These are phyloP conservation scores for Aphaenogaster ashmeadi DNA, from an alignment of 1,140 invertebrate genomes.

Conservation along the genomic window DNA sequence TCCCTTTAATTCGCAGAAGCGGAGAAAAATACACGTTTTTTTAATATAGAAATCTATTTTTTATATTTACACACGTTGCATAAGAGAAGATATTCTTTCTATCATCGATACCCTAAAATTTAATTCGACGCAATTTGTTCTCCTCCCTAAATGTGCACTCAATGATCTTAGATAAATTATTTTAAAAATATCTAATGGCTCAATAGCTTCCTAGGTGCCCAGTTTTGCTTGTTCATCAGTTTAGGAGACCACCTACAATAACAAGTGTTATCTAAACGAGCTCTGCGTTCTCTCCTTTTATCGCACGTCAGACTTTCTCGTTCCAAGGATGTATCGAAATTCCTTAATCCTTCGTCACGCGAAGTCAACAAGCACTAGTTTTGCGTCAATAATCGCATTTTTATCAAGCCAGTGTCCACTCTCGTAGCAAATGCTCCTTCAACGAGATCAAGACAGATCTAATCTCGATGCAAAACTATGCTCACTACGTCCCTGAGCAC, in stretches of 20 bases:
- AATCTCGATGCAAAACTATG: conserved; percentile 72
- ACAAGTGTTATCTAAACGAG: background rate
- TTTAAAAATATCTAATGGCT: background rate
- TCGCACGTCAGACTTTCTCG: conserved; percentile 2
- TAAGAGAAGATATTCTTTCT: background rate
- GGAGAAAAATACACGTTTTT: background rate
- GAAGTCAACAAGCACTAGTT: background rate
- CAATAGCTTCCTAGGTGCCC: background rate
- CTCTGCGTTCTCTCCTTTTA: background rate
- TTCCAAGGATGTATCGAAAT: conserved; percentile 37
- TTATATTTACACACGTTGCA: background rate
- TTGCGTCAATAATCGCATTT: conserved; percentile 65
- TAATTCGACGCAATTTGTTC: background rate
- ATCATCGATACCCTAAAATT: background rate
- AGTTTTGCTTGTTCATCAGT: background rate
- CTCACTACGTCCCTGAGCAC: conserved; percentile 62
- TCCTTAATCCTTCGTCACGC: background rate
- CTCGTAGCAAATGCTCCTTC: conserved; percentile 27
- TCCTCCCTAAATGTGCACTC: background rate
- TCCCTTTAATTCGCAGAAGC: background rate
- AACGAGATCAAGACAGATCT: conserved; percentile 61
- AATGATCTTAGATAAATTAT: background rate
- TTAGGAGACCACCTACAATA: background rate
- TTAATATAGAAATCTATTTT: background rate
- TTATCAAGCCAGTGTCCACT: conserved; percentile 42